Base-by-base conservation (phyloP, 2,888 invertebrate species). In the Ophioninae sp. region DNA sequence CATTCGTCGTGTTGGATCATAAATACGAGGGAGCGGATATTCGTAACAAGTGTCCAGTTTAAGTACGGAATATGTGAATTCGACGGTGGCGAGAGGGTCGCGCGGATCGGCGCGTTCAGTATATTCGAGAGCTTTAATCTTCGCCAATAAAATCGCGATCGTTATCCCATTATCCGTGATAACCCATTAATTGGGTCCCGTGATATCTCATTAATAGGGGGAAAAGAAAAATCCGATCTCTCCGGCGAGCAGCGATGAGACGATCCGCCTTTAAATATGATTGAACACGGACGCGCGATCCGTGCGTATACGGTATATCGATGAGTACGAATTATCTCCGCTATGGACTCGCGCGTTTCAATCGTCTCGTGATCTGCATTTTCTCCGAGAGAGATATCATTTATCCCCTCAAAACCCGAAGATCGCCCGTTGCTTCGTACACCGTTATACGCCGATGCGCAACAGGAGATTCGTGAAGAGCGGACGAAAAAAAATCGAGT, bases 401-500 rank as follows among this genome's bases (percentile, higher is more conserved):
- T 56, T 37, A n/a, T 67, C 59, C 30, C 59, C 57, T 37, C 59
- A 17, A 23, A 67, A 13, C 59, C 23, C 30, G 30, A 30, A 39
- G n/a, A 59, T 20, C 67, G 59, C 76, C 41, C 76, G 68, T 78
- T 70, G 75, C 67, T 73, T 23, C 73, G 50, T 21, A 68, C 69
- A 65, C 57, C 21, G 76, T 72, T 69, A 68, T 80, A 50, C 13
- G 17, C 5, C 50, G 50, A 17, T 74, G 64, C 44, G 39, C 57
- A 67, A 17, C 21, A 39, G 41, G 23, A 76, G 7, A 76, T 68
- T 68, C n/a, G 59, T 23, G 65, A 39, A 17, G 8, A 86, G 17
- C 13, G 50, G 17, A 69, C 70, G 78, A 82, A 75, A 86, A 81
- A 70, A 87, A 88, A 8, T 8, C 6, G 87, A 86, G 87, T 86